Percentiles rank a stretch among this genome's conserved stretches.
Conservation (phyloP, 2,113 vertebrate species). For the Calidris pugnax region DNA sequence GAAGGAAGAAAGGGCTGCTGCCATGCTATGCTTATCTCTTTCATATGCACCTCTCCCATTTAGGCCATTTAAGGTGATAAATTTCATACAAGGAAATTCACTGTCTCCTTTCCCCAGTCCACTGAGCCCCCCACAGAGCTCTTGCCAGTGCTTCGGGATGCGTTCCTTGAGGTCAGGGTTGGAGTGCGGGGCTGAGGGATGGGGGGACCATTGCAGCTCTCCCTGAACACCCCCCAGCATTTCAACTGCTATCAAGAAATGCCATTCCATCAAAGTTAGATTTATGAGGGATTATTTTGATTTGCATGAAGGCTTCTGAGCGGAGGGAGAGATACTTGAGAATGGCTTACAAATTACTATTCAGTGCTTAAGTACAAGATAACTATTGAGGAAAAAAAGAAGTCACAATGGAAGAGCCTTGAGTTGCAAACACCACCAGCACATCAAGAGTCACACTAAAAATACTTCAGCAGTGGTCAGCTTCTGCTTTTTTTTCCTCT, state of each 20-base stretch:
- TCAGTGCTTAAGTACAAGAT: background rate
- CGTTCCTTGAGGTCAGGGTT: too few species aligned
- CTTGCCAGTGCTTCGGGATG: background rate
- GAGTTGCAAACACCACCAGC: background rate
- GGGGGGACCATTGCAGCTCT: background rate
- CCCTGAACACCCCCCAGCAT: rapidly evolving
- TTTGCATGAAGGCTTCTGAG: background rate
- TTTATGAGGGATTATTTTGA: background rate
- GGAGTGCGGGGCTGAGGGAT: background rate
- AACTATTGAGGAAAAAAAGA: background rate
- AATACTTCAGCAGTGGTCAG: conserved; percentile 34
- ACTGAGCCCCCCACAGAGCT: background rate
- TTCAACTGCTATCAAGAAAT: background rate
- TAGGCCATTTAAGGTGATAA: background rate
- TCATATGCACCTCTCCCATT: background rate
- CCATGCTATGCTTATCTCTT: background rate
- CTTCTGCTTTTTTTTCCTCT: conserved; percentile 37
- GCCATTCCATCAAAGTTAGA: background rate
- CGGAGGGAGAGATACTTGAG: background rate
- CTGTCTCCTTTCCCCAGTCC: background rate
- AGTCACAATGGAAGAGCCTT: background rate
- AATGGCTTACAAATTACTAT: background rate
- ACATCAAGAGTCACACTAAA: background rate
- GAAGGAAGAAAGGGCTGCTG: background rate
- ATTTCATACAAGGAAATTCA: background rate